phyloP scores from a whole-genome alignment of 2,113 vertebrate genomes.

The Gallinago undulata region DNA sequence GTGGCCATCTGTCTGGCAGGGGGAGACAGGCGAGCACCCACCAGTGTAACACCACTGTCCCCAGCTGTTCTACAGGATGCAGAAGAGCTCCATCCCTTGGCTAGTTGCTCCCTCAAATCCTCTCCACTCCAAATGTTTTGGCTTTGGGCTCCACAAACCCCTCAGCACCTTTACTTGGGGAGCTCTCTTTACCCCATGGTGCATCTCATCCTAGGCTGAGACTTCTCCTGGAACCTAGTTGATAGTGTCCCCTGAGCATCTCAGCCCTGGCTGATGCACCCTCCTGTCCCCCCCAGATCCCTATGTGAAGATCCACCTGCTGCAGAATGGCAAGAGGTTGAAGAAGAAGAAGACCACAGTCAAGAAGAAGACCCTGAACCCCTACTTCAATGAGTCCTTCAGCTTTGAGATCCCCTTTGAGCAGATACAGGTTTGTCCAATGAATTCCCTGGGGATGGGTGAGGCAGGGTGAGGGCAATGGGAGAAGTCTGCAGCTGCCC shows the following conservation, averaged over 20 bases:
- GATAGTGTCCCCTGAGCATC: not conserved
- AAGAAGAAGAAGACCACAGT: slow-evolving; percentile 99
- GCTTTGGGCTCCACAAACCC: not conserved
- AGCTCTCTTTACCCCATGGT: not conserved
- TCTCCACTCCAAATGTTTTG: not conserved
- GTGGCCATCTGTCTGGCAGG: not conserved
- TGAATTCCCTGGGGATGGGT: not conserved
- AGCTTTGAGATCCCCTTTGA: slow-evolving; percentile 98
- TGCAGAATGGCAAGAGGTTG: slow-evolving; percentile 95
- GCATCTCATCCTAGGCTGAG: not conserved
- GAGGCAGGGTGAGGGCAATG: not conserved
- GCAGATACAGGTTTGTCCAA: slow-evolving; percentile 88
- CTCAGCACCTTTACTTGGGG: not conserved
- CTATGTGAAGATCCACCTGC: slow-evolving; percentile 96
- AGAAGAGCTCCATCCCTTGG: not conserved
- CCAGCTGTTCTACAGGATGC: not conserved
- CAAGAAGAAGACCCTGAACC: slow-evolving; percentile 98
- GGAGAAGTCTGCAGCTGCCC: not conserved
- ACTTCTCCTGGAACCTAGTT: not conserved
- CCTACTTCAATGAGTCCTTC: slow-evolving; percentile 98
- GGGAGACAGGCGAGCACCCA: not conserved
- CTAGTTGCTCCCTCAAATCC: not conserved
- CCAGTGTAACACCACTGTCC: not conserved
- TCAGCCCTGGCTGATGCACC: not conserved
- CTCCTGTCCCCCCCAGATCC: slow-evolving; percentile 79